Evolutionary conservation across 2,888 invertebrate genomes (phyloP).

Genomic region (Thecocarcelia acutangulata): DNA sequence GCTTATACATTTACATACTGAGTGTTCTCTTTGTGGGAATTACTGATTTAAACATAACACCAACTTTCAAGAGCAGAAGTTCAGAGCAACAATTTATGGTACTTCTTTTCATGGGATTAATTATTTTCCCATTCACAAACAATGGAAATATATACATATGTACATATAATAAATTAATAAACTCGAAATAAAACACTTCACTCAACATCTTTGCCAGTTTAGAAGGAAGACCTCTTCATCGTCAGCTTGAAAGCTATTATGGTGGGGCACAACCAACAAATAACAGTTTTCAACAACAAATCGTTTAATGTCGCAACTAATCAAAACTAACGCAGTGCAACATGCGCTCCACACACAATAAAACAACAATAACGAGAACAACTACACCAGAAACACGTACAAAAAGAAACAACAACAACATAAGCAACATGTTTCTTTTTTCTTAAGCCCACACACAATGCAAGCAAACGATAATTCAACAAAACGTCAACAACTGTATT

Average conservation of each 20-base stretch:
- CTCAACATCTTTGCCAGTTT: neutral
- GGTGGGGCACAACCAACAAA: conserved; percentile 8
- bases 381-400: conserved; percentile 3
- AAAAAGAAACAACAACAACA: conserved; percentile 13
- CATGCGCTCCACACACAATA: conserved; percentile 14
- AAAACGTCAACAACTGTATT: conserved; percentile 69
- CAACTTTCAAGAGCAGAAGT: neutral
- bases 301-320: conserved; percentile 67
- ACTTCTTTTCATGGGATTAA: neutral
- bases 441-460: conserved; percentile 65
- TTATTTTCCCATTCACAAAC: conserved; percentile 47
- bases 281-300: conserved; percentile 54
- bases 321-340: conserved; percentile 66
- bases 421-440: conserved; percentile 54
- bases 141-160: neutral
- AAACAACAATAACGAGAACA: conserved; percentile 11
- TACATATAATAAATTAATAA: conserved; percentile 17
- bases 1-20: too few relatives aligned
- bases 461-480: conserved; percentile 52
- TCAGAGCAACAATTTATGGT: conserved; percentile 27
- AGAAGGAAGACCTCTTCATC: conserved; percentile 32
- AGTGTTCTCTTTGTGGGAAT: too few relatives aligned
- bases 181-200: conserved; percentile 4
- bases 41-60: conserved; percentile 31
- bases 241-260: neutral